Evolutionary conservation across 2,797 vertebrate genomes (phyloP).

Genomic region (Pangasius djambal): DNA sequence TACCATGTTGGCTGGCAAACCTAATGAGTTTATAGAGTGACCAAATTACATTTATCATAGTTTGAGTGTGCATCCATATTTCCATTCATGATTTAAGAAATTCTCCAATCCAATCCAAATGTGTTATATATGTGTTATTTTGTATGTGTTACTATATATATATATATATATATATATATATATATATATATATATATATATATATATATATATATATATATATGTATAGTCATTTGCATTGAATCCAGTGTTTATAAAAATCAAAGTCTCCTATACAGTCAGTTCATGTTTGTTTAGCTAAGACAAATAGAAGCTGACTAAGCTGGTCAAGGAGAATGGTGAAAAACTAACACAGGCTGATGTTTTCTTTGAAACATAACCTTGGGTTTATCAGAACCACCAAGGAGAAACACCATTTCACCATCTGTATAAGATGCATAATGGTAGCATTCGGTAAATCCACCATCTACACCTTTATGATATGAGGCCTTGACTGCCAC

Average conservation of each 20-base stretch:
- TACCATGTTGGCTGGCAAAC: not conserved
- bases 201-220: too few relatives aligned
- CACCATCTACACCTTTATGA: not conserved
- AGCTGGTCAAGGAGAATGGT: constrained; percentile 31
- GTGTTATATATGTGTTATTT: too few relatives aligned
- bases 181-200: too few relatives aligned
- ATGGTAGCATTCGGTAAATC: not conserved
- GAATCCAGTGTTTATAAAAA: not conserved
- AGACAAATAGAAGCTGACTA: not conserved
- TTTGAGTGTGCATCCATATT: not conserved
- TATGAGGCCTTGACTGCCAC: not conserved
- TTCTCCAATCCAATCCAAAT: not conserved
- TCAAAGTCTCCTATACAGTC: not conserved
- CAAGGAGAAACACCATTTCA: constrained; percentile 9
- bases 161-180: too few relatives aligned
- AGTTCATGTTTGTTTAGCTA: constrained; percentile 14
- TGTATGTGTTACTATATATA: too few relatives aligned
- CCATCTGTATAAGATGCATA: not conserved
- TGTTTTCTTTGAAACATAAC: constrained; percentile 17
- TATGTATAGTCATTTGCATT: not conserved
- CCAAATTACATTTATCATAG: not conserved
- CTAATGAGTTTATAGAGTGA: not conserved
- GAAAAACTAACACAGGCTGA: constrained; percentile 7
- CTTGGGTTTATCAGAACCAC: constrained; percentile 11
- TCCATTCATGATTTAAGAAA: not conserved